phyloP scores from a whole-genome alignment of 2,797 vertebrate genomes.

The Etheostoma nigrum region DNA sequence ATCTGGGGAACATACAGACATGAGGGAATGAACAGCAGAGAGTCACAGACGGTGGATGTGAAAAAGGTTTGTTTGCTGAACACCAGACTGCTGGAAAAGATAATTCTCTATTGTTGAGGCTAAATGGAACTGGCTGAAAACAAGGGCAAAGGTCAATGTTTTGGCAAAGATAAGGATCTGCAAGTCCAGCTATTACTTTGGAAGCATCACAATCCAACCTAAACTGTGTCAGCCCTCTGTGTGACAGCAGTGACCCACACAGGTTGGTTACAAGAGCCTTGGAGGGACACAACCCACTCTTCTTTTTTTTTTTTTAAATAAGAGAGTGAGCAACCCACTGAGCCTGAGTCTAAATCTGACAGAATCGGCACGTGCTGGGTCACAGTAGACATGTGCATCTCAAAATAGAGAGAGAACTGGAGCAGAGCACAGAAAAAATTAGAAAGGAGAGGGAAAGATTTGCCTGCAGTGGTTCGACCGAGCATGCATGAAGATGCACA shows the following conservation, averaged over 20 bases:
- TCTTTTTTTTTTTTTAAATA: slow-evolving; percentile 29
- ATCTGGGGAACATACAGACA: slow-evolving; percentile 57
- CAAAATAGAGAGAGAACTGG: slow-evolving; percentile 68
- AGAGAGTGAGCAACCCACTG: slow-evolving; percentile 39
- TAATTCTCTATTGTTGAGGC: slow-evolving; percentile 64
- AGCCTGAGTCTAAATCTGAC: slow-evolving; percentile 63
- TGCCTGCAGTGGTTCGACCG: slow-evolving; percentile 51
- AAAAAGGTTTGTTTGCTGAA: slow-evolving; percentile 56
- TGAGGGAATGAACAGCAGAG: slow-evolving; percentile 13
- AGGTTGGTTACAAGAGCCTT: slow-evolving; percentile 15
- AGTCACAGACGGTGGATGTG: slow-evolving; percentile 26
- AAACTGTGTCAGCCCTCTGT: slow-evolving; percentile 31
- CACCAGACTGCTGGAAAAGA: slow-evolving; percentile 48
- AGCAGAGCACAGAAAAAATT: slow-evolving; percentile 36
- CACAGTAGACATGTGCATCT: slow-evolving; percentile 70
- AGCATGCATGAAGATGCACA: slow-evolving; percentile 60
- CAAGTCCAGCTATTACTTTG: slow-evolving; percentile 44
- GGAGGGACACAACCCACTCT: slow-evolving; percentile 40
- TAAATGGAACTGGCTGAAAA: slow-evolving; percentile 34
- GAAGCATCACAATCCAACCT: slow-evolving; percentile 18
- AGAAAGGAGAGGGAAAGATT: slow-evolving; percentile 30
- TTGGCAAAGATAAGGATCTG: slow-evolving; percentile 71
- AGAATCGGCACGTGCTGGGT: slow-evolving; percentile 71
- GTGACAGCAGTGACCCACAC: slow-evolving; percentile 12
- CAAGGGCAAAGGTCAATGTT: slow-evolving; percentile 61